These are phyloP conservation scores for Cephus sareptanus DNA, from an alignment of 2,888 invertebrate genomes.

Conservation along the genomic window DNA sequence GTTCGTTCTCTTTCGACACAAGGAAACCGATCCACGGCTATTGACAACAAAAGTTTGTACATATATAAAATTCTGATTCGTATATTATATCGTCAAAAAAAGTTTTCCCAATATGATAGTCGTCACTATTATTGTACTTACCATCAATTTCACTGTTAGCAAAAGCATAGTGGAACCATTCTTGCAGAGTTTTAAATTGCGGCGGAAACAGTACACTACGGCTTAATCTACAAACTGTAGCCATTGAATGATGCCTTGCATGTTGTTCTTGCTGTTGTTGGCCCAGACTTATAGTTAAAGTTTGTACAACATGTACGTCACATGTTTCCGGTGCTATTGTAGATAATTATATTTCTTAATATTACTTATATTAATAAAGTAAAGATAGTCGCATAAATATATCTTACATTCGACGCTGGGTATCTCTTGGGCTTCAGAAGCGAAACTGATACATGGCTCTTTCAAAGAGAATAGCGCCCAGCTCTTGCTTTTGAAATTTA, in stretches of 20 bases:
- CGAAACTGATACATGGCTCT: slow-evolving; percentile 92
- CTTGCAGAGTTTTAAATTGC: slow-evolving; percentile 92
- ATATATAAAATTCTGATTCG: too few relatives aligned
- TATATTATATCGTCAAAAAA: background rate
- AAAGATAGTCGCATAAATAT: slow-evolving; percentile 15
- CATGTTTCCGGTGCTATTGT: slow-evolving; percentile 67
- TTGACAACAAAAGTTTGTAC: background rate
- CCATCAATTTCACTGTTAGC: slow-evolving; percentile 95
- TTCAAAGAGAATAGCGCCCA: slow-evolving; percentile 96
- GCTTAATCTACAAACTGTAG: slow-evolving; percentile 92
- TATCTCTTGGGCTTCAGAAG: slow-evolving; percentile 92
- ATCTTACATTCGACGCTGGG: slow-evolving; percentile 74
- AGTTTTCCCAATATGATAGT: background rate
- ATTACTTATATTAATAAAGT: slow-evolving; percentile 1
- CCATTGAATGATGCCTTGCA: slow-evolving; percentile 87
- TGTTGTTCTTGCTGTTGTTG: slow-evolving; percentile 73
- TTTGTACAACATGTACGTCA: slow-evolving; percentile 88
- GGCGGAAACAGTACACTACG: slow-evolving; percentile 94
- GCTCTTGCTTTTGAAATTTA: slow-evolving; percentile 94
- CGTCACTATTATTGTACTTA: slow-evolving; percentile 58
- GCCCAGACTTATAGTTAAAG: slow-evolving; percentile 89
- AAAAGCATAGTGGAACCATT: slow-evolving; percentile 98
- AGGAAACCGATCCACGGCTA: slow-evolving; percentile 91
- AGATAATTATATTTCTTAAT: background rate
- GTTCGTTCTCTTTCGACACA: slow-evolving; percentile 82